These are phyloP conservation scores for Elegia similella DNA, from an alignment of 2,888 invertebrate genomes.

Conservation along the genomic window DNA sequence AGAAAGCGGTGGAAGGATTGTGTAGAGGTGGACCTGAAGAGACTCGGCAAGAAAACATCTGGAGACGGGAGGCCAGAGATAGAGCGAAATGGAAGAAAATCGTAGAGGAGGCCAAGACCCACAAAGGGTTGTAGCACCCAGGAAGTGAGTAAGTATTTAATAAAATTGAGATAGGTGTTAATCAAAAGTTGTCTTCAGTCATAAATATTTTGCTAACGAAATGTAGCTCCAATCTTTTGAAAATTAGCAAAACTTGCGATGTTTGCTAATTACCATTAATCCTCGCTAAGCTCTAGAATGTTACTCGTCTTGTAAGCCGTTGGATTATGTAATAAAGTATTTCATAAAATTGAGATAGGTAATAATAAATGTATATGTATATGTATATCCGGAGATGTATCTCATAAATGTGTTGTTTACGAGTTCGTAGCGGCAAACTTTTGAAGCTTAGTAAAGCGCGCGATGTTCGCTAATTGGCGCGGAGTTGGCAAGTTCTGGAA, in stretches of 20 bases:
- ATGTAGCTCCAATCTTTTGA: neutral
- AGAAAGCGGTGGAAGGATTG: too few relatives aligned
- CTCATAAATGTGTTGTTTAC: neutral
- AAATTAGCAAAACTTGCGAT: neutral
- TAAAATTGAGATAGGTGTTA: too few relatives aligned
- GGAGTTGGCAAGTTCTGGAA: neutral
- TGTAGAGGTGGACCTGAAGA: too few relatives aligned
- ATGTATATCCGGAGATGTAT: slow-evolving; percentile 2
- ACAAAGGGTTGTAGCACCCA: too few relatives aligned
- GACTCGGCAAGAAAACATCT: too few relatives aligned
- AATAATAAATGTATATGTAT: neutral
- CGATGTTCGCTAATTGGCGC: slow-evolving; percentile 7
- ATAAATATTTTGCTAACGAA: neutral
- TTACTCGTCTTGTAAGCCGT: too few relatives aligned
- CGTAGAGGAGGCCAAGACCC: too few relatives aligned
- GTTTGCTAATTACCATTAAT: slow-evolving; percentile 5
- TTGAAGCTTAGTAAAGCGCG: neutral
- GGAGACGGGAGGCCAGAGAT: too few relatives aligned
- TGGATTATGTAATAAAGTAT: too few relatives aligned
- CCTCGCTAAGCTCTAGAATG: neutral
- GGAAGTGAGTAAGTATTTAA: too few relatives aligned
- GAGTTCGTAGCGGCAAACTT: neutral
- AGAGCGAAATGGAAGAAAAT: too few relatives aligned
- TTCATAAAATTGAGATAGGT: too few relatives aligned
- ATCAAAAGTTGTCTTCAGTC: neutral